Evolutionary conservation across 1,140 invertebrate species (phyloP).

Genomic region (Aphaenogaster floridana): DNA sequence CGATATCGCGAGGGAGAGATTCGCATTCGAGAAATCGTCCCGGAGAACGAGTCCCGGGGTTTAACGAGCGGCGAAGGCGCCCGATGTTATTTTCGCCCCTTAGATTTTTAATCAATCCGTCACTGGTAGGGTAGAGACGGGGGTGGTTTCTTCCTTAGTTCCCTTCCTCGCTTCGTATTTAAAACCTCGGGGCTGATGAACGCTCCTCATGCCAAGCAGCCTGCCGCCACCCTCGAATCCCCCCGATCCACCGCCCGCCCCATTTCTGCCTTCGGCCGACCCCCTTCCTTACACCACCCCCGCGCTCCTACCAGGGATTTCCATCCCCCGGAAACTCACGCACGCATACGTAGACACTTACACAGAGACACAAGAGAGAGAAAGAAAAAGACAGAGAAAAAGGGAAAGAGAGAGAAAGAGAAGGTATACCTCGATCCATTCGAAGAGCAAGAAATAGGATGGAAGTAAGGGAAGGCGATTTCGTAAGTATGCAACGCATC

Average conservation of each 20-base stretch:
- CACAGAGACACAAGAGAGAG: constrained; percentile 55
- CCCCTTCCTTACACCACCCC: constrained; percentile 47
- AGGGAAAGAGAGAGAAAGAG: constrained; percentile 14
- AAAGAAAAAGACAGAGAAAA: constrained; percentile 21
- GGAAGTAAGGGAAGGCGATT: constrained; percentile 65
- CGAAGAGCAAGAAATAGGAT: constrained; percentile 27
- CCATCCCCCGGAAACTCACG: constrained; percentile 69
- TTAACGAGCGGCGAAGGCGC: constrained; percentile 68
- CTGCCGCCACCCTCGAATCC: constrained; percentile 73
- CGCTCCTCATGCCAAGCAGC: constrained; percentile 86
- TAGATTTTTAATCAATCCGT: constrained; percentile 87
- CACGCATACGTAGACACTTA: constrained; percentile 73
- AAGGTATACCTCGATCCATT: constrained; percentile 26
- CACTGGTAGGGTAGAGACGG: constrained; percentile 85
- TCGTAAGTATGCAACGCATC: constrained; percentile 73
- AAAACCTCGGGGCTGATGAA: constrained; percentile 87
- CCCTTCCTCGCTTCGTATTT: constrained; percentile 86
- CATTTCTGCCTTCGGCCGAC: constrained; percentile 61
- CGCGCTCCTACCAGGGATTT: constrained; percentile 48
- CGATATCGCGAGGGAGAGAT: constrained; percentile 49
- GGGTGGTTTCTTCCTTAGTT: constrained; percentile 85
- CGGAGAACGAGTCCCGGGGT: constrained; percentile 28
- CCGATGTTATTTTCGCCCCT: constrained; percentile 85
- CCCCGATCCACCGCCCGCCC: constrained; percentile 62
- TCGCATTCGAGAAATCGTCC: constrained; percentile 39